Percentiles rank a stretch among this genome's conserved stretches.
Evolutionary conservation across 2,888 invertebrate genomes (phyloP).

Genomic region (Amorpha juglandis): DNA sequence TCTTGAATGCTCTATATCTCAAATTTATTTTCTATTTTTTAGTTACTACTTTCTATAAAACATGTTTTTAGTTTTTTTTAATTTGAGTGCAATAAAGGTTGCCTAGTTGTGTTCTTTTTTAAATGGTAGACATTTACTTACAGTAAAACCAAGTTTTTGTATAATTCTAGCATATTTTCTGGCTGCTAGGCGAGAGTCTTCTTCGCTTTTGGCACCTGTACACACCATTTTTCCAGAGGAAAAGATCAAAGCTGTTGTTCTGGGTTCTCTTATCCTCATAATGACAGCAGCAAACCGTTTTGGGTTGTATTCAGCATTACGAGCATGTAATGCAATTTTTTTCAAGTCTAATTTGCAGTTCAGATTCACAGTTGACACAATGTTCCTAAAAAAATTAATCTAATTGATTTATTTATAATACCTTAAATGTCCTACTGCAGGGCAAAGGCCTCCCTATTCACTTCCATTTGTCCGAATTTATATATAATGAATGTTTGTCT

Average conservation of each 20-base stretch:
- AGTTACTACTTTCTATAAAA: no score
- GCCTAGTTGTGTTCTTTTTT: no score
- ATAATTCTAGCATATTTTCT: slow-evolving; percentile 94
- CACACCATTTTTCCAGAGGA: slow-evolving; percentile 94
- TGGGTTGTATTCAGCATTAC: slow-evolving; percentile 99
- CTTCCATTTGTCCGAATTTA: no score
- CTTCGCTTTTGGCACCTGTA: slow-evolving; percentile 92
- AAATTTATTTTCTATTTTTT: no score
- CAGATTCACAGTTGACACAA: slow-evolving; percentile 98
- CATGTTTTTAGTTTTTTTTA: no score
- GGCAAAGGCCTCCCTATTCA: no score
- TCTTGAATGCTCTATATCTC: no score
- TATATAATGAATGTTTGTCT: no score
- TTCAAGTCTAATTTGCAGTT: slow-evolving; percentile 97
- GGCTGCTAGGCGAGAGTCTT: slow-evolving; percentile 90
- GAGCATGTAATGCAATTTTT: slow-evolving; percentile 97
- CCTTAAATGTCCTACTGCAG: neutral
- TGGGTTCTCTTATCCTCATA: slow-evolving; percentile 95
- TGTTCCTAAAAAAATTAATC: slow-evolving; percentile 88
- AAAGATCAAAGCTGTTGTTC: slow-evolving; percentile 92
- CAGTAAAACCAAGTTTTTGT: slow-evolving; percentile 91
- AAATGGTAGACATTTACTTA: slow-evolving; percentile 62
- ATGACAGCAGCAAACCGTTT: slow-evolving; percentile 99
- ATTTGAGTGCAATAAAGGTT: no score
- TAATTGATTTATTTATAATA: neutral